Evolutionary conservation across 2,113 vertebrate species (phyloP), one percentile per base, ranked within the genome.

Genomic region (Pardalotus punctatus): DNA sequence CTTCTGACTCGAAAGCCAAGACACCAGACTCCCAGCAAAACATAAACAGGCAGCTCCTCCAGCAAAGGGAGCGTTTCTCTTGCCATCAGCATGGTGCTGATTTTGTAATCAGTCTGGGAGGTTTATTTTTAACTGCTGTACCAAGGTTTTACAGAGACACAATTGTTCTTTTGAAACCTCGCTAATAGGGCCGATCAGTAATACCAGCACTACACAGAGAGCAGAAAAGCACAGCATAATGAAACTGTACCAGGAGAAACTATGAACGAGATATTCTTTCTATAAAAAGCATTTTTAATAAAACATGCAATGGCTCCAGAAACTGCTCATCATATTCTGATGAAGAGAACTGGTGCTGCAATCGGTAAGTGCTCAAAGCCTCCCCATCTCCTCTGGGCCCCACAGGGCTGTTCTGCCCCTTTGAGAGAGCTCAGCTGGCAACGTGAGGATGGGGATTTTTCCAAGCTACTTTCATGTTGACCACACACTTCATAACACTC

Each of bases 261-360:
- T 89, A 88, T 36, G 33, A 54, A 61, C 8, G 22, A 76, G 94
- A 93, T 40, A 83, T 25, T 77, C 72, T 81, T 60, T 72, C 85
- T 89, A 62, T 89, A 88, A 96, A 95, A 96, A 80, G 71, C 50
- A 78, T 86, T 78, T 95, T 94, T 88, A 95, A 92, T 95, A 95
- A 95, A 97, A 92, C 42, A 76, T 95, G 83, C 81, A 69, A 83
- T n/a, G 80, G 43, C 78, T 95, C 42, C 83, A 96, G 82, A 84
- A 92, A 95, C 62, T 69, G 71, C 85, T 92, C 88, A 78, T 89
- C 86, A 23, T 24, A 38, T 62, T 89, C 87, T 69, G 56, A 81
- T 14, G 76, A 89, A 76, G 60, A 80, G 85, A 79, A 70, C 42
- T 54, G 43, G 57, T 47, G 73, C 87, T 74, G 60, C 80, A 54